phyloP scores from a whole-genome alignment of 1,140 invertebrate species.

The Cecropterus lyciades region DNA sequence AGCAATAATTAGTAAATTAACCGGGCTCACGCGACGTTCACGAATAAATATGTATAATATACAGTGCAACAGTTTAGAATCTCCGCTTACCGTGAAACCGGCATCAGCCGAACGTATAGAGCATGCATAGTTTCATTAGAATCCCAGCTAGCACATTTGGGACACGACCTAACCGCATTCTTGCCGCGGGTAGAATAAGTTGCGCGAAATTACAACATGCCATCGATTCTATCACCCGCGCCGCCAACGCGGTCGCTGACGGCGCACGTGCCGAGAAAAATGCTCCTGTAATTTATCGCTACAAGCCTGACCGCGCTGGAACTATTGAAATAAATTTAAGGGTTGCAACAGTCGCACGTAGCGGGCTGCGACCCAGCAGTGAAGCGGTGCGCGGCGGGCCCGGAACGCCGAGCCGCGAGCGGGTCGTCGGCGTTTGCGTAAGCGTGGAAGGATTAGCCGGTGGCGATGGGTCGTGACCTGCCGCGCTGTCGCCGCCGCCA shows the following conservation, averaged over 20 bases:
- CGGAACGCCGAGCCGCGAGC: constrained; percentile 1
- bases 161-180: constrained; percentile 47
- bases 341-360: constrained; percentile 25
- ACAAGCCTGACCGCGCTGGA: constrained; percentile 60
- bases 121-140: constrained; percentile 4
- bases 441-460: constrained; percentile 53
- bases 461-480: constrained; percentile 56
- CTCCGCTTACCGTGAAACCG: background rate
- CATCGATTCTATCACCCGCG: constrained; percentile 35
- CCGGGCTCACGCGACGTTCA: background rate
- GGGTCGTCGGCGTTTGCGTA: constrained; percentile 43
- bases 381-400: constrained; percentile 20
- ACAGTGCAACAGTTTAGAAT: background rate
- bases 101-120: background rate
- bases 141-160: constrained; percentile 36
- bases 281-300: constrained; percentile 64
- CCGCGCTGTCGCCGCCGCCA: constrained; percentile 50
- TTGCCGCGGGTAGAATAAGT: constrained; percentile 36
- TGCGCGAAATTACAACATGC: constrained; percentile 41
- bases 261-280: constrained; percentile 49
- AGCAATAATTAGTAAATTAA: background rate
- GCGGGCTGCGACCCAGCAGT: constrained; percentile 33
- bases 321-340: constrained; percentile 45
- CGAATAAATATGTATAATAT: background rate
- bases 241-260: background rate